Evolutionary conservation across 2,797 vertebrate species (phyloP), one percentile per base, ranked within the genome.

Genomic region (Cyprinella venusta): DNA sequence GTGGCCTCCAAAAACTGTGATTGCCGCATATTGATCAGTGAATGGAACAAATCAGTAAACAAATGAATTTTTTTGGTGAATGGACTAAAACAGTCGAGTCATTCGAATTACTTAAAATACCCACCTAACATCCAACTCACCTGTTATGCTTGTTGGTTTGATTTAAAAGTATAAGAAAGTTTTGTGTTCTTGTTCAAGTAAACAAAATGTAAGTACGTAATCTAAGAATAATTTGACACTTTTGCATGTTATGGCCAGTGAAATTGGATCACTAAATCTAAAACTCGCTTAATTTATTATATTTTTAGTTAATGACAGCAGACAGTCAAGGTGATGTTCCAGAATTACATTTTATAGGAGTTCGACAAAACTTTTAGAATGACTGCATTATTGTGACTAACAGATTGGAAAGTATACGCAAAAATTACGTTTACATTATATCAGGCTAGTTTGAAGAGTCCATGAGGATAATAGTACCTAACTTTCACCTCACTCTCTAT

Each of bases 261-360:
- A 42, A 61, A 16, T 45, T 12, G 1, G 42, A 13, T 45, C 45
- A 45, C 45, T 45, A 45, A 15, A 45, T 45, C 12, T 5, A 45
- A 4, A 13, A 45, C 3, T 42, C 9, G 10, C 9, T 42, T 42
- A 42, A 10, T 10, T 42, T 3, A 2, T 9, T 65, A 33, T 33
- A 33, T 16, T 24, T 10, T 42, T 33, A 33, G 3, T 30, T 8
- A 24, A 36, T 24, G 56, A 8, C 21, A 4, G 42, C 54, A 63
- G 36, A 42, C 50, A 72, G 30, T 88, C 76, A 76, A 48, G 54
- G 84, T 87, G 70, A 86, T 85, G 85, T 89, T 69, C 71, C 67
- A 42, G 24, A 59, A 76, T 61, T 59, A 0, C 86, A 87, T 90
- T 71, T 88, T 87, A 87, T 86, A 86, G 80, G 90, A 59, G 54